Base-by-base conservation (phyloP, 2,797 vertebrate species). In the Sebastes taczanowskii region DNA sequence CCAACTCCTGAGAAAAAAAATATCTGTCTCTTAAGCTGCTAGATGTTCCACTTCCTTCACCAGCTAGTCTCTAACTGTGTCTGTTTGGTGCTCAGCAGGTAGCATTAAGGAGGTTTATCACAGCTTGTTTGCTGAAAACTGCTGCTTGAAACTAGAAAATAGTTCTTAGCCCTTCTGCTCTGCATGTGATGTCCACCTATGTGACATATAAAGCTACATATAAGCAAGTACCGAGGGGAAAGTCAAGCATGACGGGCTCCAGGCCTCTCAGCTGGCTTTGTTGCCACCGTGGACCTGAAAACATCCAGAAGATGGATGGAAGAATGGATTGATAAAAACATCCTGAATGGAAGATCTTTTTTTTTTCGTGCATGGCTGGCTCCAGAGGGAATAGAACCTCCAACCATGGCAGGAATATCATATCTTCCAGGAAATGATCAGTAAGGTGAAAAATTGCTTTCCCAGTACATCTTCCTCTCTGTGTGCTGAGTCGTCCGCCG, bases 401-500 rank as follows among this genome's bases (percentile, higher is more conserved):
- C 63, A 77, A 52, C 60, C 60, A 49, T 65, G 38, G 29, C 53
- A 3, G 13, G 56, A 38, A 65, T 77, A 27, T 71, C 25, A 56
- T 52, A 71, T 71, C 69, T 23, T 34, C 16, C 62, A 29, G 16
- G 59, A 80, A 71, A 61, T 52, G 3, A 77, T 72, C 82, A 79
- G 74, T 49, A 84, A 83, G 32, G 81, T 70, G 81, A 83, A 86
- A 86, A 81, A 88, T 79, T 49, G 68, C 63, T 66, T 70, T 64
- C 52, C 34, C 60, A 53, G 25, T n/a, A 27, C 18, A 55, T 74
- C 49, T 23, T 77, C 30, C 18, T 77, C 23, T 66, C 11, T 13
- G 18, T 52, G 34, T 20, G 66, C 72, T 53, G 69, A 59, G 46
- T 61, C 1, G 10, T 53, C n/a, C 53, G 77, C 22, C 3, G 2